Conservation (phyloP, 2,113 vertebrate genomes). For the Actenoides lindsayi region DNA sequence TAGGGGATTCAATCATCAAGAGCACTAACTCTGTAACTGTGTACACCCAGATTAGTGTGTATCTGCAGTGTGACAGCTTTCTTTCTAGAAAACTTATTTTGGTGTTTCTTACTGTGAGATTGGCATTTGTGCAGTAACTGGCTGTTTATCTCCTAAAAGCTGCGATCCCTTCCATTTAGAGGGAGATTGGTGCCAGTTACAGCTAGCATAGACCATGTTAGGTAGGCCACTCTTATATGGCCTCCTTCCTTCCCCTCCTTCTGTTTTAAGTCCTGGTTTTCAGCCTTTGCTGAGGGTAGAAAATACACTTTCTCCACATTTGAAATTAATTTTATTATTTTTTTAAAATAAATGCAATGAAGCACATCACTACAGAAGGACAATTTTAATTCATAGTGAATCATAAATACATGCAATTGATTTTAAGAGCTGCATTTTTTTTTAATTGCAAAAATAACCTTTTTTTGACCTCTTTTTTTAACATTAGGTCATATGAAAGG, state of each 20-base stretch:
- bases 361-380: background rate
- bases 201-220: background rate
- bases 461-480: background rate
- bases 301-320: background rate
- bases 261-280: background rate
- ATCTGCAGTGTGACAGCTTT: background rate
- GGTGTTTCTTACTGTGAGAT: background rate
- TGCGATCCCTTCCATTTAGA: background rate
- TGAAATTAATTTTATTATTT: background rate
- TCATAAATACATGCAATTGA: background rate
- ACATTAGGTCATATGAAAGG: background rate
- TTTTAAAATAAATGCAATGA: background rate
- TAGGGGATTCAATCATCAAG: background rate
- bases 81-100: background rate
- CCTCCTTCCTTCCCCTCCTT: background rate
- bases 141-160: background rate
- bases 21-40: background rate
- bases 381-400: background rate
- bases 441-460: background rate
- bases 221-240: fast-evolving
- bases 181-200: background rate
- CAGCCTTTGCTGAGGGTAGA: background rate
- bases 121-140: background rate
- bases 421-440: background rate
- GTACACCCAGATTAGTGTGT: background rate